A percentile compares a stretch with the other conserved stretches of the same genome.
These are phyloP conservation scores for Spilogale gracilis DNA, from an alignment of 2,113 vertebrate species.

Conservation along the genomic window DNA sequence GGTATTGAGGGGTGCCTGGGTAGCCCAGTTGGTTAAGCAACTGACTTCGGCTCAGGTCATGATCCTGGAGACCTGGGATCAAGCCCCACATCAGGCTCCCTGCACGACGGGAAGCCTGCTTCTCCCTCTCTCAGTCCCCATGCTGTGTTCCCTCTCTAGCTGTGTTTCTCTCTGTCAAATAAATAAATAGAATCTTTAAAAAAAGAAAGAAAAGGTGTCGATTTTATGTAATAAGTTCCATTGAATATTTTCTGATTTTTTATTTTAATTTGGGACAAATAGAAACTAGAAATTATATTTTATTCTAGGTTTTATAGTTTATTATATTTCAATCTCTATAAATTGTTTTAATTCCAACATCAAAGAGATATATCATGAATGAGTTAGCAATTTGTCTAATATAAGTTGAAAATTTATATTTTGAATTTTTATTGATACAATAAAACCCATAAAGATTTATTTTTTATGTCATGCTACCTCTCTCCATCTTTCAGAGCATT, in stretches of 20 bases:
- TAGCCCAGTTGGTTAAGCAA: no score
- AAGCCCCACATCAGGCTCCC: no score
- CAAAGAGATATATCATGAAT: background rate
- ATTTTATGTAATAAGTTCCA: background rate
- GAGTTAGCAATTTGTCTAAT: background rate
- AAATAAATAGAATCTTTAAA: no score
- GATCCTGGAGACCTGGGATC: no score
- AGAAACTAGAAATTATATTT: background rate
- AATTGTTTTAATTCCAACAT: background rate
- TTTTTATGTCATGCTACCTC: background rate
- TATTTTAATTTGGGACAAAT: background rate
- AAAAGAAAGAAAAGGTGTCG: background rate
- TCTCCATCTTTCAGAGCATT: background rate
- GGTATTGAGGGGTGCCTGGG: no score
- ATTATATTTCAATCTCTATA: background rate
- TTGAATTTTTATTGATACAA: slow-evolving; percentile 3
- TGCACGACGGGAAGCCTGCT: no score
- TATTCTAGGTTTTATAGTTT: background rate
- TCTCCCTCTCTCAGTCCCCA: no score
- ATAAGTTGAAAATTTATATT: background rate
- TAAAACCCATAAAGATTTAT: background rate
- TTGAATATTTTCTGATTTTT: background rate
- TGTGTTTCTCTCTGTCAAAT: no score
- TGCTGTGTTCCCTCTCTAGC: no score
- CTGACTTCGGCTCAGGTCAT: no score